These are phyloP conservation scores for Dicranocentrus wangi DNA, from an alignment of 2,888 invertebrate genomes.

Conservation along the genomic window DNA sequence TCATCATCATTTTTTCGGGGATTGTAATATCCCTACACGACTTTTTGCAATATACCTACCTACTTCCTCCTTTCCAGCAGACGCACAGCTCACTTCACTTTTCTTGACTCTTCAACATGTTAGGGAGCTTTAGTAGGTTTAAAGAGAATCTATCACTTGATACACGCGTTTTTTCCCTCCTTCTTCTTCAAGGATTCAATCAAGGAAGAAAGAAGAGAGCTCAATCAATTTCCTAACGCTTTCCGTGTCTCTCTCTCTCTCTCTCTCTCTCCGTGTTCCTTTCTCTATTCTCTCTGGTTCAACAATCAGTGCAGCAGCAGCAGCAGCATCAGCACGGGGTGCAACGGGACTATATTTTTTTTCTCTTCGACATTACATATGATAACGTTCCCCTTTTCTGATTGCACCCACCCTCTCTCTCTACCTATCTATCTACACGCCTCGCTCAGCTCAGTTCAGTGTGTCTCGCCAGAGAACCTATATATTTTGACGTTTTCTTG, in stretches of 20 bases:
- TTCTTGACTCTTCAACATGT: not conserved
- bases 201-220: not conserved
- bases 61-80: too few relatives aligned
- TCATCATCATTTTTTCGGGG: too few relatives aligned
- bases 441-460: not conserved
- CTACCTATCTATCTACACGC: not conserved
- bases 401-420: not conserved
- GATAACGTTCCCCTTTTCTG: not conserved
- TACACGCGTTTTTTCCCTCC: not conserved
- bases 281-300: slow-evolving; percentile 9
- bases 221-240: slow-evolving; percentile 3
- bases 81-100: too few relatives aligned
- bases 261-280: not conserved
- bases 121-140: slow-evolving; percentile 9
- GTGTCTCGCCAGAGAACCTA: not conserved
- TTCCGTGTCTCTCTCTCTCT: not conserved
- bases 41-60: too few relatives aligned
- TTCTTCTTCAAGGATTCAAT: not conserved
- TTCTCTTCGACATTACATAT: not conserved
- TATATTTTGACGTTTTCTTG: slow-evolving; percentile 1
- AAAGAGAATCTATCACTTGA: not conserved
- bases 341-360: not conserved
- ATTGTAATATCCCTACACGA: too few relatives aligned
- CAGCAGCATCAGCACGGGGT: not conserved
- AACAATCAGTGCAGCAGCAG: slow-evolving; percentile 2